Evolutionary conservation across 1,140 invertebrate species (phyloP), one percentile per base, ranked within the genome.

Genomic region (Helicorthomorpha holstii): DNA sequence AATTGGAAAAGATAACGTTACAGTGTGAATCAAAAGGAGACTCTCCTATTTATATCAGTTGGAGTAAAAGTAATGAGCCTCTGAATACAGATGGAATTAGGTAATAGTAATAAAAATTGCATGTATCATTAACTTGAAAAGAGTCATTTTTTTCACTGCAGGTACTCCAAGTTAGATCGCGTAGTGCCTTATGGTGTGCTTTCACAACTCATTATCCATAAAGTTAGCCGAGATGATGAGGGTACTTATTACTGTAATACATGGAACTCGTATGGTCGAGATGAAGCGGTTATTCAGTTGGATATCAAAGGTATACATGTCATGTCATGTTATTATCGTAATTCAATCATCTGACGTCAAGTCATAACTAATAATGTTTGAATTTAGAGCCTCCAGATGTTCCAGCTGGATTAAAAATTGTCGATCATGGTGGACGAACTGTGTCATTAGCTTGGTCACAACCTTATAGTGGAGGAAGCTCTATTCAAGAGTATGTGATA

Each of bases 11-110:
- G 25, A 83, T 89, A 27, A 89, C 92, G 23, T 64, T 97, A 49
- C 86, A 93, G 64, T 95, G 92, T 65, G 85, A 92, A 71, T 90
- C 89, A 19, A 84, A 88, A 62, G 91, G 93, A 50, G 92, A 96
- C 69, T 90, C 90, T 73, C 91, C 92, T 24, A 86, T 97, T 64
- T 88, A 87, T 59, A 91, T 96, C 45, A 75, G 89, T 22, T 96
- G 92, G 93, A 90, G 87, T 68, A 89, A 89, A 78, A 89, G 91
- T 66, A 88, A 87, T 67, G 89, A 89, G 65, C 78, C 85, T 7
- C 7, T 46, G 4, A 25, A 46, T 12, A 22, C 19, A 4, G 25
- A 46, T 22, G 44, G 4, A 46, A 46, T 7, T 25, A 46, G 19
- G 7, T 7, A 19, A 19, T 25, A 34, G 16, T 46, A 22, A 19